Conservation (phyloP, 2,888 invertebrate genomes). For the Protonemura montana region DNA sequence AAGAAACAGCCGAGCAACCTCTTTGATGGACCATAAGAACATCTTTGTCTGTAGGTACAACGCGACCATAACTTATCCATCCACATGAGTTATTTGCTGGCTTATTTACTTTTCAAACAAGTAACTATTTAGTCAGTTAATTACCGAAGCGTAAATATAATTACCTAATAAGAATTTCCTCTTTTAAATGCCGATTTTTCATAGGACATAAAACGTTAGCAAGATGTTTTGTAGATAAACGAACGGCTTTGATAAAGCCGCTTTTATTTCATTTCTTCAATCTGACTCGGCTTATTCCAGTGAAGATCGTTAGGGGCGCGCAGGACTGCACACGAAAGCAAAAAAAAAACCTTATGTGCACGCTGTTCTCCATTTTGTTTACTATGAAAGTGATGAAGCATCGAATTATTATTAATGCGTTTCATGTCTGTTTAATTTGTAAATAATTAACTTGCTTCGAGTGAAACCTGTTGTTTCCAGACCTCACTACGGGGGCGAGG, state of each 20-base stretch:
- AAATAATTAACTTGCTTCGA: constrained; percentile 36
- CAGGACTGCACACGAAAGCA: not conserved
- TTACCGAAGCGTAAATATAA: constrained; percentile 12
- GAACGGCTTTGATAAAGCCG: not conserved
- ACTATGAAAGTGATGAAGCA: constrained; percentile 19
- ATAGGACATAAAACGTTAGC: not conserved
- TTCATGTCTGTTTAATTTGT: constrained; percentile 41
- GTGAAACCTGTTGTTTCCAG: constrained; percentile 32
- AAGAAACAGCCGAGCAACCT: not conserved
- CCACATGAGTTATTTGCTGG: constrained; percentile 27
- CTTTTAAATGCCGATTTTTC: constrained; percentile 12
- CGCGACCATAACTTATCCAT: not conserved
- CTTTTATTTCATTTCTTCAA: not conserved
- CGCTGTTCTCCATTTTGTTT: constrained; percentile 34
- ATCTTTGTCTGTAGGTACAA: constrained; percentile 3
- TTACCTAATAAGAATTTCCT: constrained; percentile 4
- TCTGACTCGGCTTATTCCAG: not conserved
- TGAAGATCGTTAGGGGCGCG: not conserved
- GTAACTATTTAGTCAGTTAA: constrained; percentile 12
- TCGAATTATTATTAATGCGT: constrained; percentile 39
- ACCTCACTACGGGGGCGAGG: constrained; percentile 9
- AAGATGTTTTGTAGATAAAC: not conserved
- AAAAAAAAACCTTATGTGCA: not conserved
- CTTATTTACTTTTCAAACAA: constrained; percentile 30
- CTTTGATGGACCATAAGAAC: constrained; percentile 12